These are phyloP conservation scores for Falco peregrinus DNA, from an alignment of 2,797 vertebrate genomes.

Conservation along the genomic window DNA sequence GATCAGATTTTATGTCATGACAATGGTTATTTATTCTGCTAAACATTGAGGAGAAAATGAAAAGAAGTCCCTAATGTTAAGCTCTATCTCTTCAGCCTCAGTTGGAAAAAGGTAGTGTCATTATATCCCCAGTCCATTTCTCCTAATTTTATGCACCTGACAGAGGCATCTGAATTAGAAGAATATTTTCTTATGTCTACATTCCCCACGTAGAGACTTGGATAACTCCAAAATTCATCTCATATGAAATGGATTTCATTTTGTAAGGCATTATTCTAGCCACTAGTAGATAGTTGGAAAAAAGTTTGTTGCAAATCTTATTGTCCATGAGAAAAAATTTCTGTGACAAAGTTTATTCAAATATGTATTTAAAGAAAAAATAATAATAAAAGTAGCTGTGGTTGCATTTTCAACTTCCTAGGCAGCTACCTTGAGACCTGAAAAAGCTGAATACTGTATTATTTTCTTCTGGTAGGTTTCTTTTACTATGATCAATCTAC, in stretches of 20 bases:
- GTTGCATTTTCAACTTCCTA: background rate
- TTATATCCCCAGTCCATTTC: background rate
- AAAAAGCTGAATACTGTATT: background rate
- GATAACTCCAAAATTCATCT: background rate
- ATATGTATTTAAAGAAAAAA: background rate
- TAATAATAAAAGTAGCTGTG: background rate
- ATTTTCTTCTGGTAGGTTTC: conserved; percentile 22
- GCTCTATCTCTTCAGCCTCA: background rate
- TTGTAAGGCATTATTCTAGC: background rate
- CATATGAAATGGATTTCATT: background rate
- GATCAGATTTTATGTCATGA: background rate
- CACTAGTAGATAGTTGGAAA: background rate
- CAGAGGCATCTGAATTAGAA: background rate
- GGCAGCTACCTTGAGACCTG: background rate
- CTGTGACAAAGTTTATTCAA: background rate
- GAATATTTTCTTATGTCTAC: background rate
- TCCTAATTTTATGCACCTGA: background rate
- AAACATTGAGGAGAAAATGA: background rate
- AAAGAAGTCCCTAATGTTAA: background rate
- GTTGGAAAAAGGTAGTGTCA: background rate
- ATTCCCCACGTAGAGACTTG: background rate
- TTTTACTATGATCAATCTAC: conserved; percentile 11
- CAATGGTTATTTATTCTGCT: background rate
- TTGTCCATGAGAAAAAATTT: background rate
- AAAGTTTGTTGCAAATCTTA: background rate